Percentiles rank a stretch among this genome's conserved stretches.
phyloP scores from a whole-genome alignment of 2,888 invertebrate genomes.

The Liodrosophila aerea region DNA sequence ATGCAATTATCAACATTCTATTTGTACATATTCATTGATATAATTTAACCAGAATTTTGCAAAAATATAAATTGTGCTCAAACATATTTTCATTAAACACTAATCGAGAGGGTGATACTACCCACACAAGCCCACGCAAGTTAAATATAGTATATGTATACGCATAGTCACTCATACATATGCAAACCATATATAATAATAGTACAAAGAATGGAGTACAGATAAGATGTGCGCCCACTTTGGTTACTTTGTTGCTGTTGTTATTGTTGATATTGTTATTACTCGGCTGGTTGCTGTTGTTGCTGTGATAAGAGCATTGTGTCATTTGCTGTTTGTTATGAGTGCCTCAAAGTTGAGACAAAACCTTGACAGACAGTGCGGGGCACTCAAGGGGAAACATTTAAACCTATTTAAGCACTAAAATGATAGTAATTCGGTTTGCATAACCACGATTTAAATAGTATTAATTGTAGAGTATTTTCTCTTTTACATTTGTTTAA shows the following conservation, averaged over 20 bases:
- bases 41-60: background rate
- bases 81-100: too few species aligned
- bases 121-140: background rate
- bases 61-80: too few species aligned
- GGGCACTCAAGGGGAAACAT: background rate
- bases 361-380: slow-evolving; percentile 14
- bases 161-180: slow-evolving; percentile 27
- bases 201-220: slow-evolving; percentile 42
- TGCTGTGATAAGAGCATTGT: slow-evolving; percentile 39
- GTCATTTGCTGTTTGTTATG: slow-evolving; percentile 32
- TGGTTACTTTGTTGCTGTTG: slow-evolving; percentile 18
- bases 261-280: background rate
- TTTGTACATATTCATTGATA: background rate
- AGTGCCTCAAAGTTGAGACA: slow-evolving; percentile 5
- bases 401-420: background rate
- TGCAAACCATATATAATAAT: slow-evolving; percentile 48
- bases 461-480: too few species aligned
- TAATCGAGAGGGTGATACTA: slow-evolving; percentile 4
- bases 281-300: slow-evolving; percentile 1
- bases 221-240: slow-evolving; percentile 51
- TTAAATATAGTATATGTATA: background rate
- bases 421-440: too few species aligned
- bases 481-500: too few species aligned
- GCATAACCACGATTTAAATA: background rate
- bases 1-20: too few species aligned